Percentiles rank a stretch among this genome's conserved stretches.
Evolutionary conservation across 2,113 vertebrate species (phyloP).

Genomic region (Brachionichthys hirsutus): DNA sequence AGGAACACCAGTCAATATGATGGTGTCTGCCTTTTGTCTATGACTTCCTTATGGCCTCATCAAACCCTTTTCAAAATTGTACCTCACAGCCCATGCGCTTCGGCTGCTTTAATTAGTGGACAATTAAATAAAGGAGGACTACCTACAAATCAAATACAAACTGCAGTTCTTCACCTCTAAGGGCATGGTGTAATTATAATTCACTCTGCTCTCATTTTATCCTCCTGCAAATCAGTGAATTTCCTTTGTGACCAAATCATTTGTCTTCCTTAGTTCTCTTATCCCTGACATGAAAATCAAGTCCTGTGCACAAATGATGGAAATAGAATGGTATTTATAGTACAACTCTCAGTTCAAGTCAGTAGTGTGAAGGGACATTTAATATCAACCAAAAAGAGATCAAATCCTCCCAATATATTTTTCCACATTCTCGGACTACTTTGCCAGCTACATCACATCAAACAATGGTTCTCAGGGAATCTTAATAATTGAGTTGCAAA

Average conservation of each 20-base stretch:
- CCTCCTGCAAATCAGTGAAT: conserved; percentile 31
- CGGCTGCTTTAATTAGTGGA: conserved; percentile 9
- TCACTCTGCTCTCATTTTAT: conserved; percentile 20
- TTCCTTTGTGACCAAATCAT: conserved; percentile 20
- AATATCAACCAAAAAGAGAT: conserved; percentile 12
- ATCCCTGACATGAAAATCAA: conserved; percentile 19
- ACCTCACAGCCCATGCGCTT: not conserved
- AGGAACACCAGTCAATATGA: conserved; percentile 3
- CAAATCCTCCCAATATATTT: not conserved
- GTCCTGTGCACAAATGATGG: conserved; percentile 3
- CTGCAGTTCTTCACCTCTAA: conserved; percentile 26
- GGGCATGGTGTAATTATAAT: conserved; percentile 29
- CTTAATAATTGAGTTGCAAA: no score
- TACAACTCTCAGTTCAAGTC: not conserved
- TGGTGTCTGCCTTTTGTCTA: not conserved
- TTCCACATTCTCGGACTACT: no score
- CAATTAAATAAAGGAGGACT: conserved; percentile 21
- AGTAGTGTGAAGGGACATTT: not conserved
- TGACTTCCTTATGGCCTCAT: conserved; percentile 1
- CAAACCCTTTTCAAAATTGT: conserved; percentile 4
- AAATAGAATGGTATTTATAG: conserved; percentile 1
- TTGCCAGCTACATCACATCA: no score
- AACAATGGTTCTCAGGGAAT: no score
- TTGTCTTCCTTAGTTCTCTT: conserved; percentile 13
- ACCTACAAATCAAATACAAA: conserved; percentile 26